Base-by-base conservation (phyloP, 2,113 vertebrate genomes). In the Pomatorhinus ruficollis region DNA sequence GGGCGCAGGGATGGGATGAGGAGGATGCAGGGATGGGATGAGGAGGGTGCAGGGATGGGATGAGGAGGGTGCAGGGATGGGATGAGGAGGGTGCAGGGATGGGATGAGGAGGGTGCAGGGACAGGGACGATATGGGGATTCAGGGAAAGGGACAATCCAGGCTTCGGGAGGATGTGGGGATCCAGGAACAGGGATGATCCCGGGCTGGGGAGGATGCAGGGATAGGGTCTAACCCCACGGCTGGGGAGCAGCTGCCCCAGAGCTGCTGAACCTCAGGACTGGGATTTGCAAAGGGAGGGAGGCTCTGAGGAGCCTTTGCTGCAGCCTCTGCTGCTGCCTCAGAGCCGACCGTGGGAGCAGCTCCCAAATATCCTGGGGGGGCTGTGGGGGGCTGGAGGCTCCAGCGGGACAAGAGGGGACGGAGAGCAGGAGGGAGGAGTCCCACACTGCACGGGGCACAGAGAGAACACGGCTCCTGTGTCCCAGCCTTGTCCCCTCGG, bases 361-460 rank as follows among this genome's bases (percentile, higher is more conserved):
- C 42, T 69, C 13, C 65, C 83, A 2, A 5, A 6, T 20, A 25
- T 37, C n/a, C 40, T n/a, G 50, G 70, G 37, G 37, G 27, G 16
- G 23, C 25, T 5, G 1, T 15, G 22, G 27, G 50, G 72, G 27
- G 11, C 64, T n/a, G 71, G 14, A 8, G 37, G 52, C 17, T 64
- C 27, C 18, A 1, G 1, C 2, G 61, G 70, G 39, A 64, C 12
- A 31, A 15, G 13, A 20, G 22, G 19, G 1, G 11, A 23, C 0
- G n/a, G n/a, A 1, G 2, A 49, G 57, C 66, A 27, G 22, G 17
- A 68, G 22, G 63, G 22, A 63, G 52, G 35, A 60, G 47, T 17
- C 4, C 0, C 40, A 7, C 54, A 3, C 3, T 5, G 9, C 33
- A 57, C 5, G 2, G 24, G 6, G 30, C 24, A 37, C 1, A 4